Evolutionary conservation across 2,888 invertebrate genomes (phyloP).

Genomic region (Pomacea canaliculata): DNA sequence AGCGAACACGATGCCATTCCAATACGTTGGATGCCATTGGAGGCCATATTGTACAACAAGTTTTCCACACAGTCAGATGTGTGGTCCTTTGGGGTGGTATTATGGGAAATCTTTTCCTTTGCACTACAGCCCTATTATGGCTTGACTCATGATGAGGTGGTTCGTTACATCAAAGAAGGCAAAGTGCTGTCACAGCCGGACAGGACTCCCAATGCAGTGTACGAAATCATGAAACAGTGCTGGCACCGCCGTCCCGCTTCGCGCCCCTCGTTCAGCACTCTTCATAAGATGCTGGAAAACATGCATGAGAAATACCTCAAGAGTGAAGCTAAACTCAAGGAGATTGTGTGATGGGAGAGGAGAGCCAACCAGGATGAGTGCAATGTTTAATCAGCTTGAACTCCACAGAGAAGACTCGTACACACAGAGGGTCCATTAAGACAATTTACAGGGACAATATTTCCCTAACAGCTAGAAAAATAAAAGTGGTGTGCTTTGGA

Average conservation of each 20-base stretch:
- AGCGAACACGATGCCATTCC: slow-evolving; percentile 81
- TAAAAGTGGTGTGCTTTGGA: too few species aligned
- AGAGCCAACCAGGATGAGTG: too few species aligned
- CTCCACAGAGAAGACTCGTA: too few species aligned
- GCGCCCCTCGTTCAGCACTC: slow-evolving; percentile 81
- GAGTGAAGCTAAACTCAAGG: slow-evolving; percentile 31
- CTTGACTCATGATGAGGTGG: slow-evolving; percentile 97
- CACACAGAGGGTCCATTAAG: too few species aligned
- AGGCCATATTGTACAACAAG: slow-evolving; percentile 95
- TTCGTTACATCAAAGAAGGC: slow-evolving; percentile 92
- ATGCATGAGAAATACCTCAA: slow-evolving; percentile 65
- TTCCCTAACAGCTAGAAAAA: too few species aligned
- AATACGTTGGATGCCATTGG: slow-evolving; percentile 97
- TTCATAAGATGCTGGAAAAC: slow-evolving; percentile 74
- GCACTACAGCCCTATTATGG: slow-evolving; percentile 97
- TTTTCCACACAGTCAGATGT: slow-evolving; percentile 96
- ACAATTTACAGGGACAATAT: too few species aligned
- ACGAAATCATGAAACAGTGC: slow-evolving; percentile 93
- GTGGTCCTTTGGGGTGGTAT: slow-evolving; percentile 95
- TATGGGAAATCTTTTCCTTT: slow-evolving; percentile 98
- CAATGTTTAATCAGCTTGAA: too few species aligned
- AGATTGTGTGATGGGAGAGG: slow-evolving; percentile 18
- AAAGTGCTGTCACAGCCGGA: slow-evolving; percentile 92
- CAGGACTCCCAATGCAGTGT: slow-evolving; percentile 83
- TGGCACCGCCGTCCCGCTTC: slow-evolving; percentile 90